A percentile compares a stretch with the other conserved stretches of the same genome.
Evolutionary conservation across 2,113 vertebrate species (phyloP).

Genomic region (Lontra canadensis): DNA sequence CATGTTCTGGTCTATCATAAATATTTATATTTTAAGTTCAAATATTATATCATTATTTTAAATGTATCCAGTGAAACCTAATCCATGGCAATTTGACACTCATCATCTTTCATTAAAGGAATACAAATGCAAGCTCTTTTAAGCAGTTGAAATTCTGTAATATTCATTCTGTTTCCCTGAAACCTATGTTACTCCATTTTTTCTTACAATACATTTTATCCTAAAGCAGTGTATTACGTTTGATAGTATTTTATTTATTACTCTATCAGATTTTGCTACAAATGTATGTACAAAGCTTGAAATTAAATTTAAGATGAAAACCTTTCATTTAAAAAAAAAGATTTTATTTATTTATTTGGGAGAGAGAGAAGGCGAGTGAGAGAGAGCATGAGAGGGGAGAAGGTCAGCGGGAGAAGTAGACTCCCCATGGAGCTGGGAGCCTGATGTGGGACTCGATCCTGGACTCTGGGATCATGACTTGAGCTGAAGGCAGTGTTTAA

Average conservation of each 20-base stretch:
- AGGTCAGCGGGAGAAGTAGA: too few relatives aligned
- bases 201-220: background rate
- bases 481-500: too few relatives aligned
- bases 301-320: slow-evolving; percentile 26
- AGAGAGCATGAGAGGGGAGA: too few relatives aligned
- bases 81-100: background rate
- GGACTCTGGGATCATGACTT: too few relatives aligned
- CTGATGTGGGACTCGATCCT: too few relatives aligned
- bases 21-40: background rate
- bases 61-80: background rate
- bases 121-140: background rate
- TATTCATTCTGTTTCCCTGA: background rate
- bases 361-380: too few relatives aligned
- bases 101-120: background rate
- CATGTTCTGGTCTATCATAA: background rate
- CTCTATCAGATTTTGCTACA: background rate
- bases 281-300: background rate
- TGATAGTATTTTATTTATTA: background rate
- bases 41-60: background rate
- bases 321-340: background rate
- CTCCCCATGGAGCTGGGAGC: too few relatives aligned
- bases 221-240: background rate
- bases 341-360: too few relatives aligned
- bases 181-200: background rate
- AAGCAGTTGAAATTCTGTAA: background rate